Percentiles rank a stretch among this genome's conserved stretches.
Evolutionary conservation across 2,888 invertebrate species (phyloP).

Genomic region (Heliconius ismenius): DNA sequence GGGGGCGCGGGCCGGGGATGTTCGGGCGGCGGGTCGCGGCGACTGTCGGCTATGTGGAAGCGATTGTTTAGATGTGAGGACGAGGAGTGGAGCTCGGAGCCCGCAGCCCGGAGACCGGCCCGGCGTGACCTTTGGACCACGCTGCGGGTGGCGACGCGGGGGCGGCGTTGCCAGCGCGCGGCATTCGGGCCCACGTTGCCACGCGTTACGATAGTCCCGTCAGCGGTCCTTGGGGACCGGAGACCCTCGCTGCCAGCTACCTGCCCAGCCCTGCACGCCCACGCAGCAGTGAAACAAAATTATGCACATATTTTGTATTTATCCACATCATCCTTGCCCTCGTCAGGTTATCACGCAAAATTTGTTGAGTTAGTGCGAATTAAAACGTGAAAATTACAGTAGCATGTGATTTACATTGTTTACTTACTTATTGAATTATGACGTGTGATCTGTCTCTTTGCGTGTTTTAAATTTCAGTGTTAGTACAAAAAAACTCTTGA

Average conservation of each 20-base stretch:
- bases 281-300: not conserved
- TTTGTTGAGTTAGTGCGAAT: not conserved
- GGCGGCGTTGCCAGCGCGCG: conserved; percentile 77
- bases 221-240: conserved; percentile 44
- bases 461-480: not conserved
- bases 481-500: not conserved
- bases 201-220: conserved; percentile 58
- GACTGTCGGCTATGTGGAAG: conserved; percentile 60
- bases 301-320: conserved; percentile 3
- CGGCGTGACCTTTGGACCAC: conserved; percentile 76
- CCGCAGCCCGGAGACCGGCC: conserved; percentile 54
- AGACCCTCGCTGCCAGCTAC: conserved; percentile 2
- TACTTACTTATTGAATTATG: conserved; percentile 2
- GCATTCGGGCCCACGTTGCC: conserved; percentile 55
- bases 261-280: not conserved
- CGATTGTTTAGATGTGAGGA: conserved; percentile 72
- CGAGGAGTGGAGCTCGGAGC: conserved; percentile 54
- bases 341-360: not conserved
- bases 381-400: not conserved
- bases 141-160: conserved; percentile 73
- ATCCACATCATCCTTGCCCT: not conserved
- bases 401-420: conserved; percentile 1
- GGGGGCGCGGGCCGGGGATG: conserved; percentile 60
- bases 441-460: conserved; percentile 1
- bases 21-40: conserved; percentile 58